These are phyloP conservation scores for Leucozona laternaria DNA, from an alignment of 2,888 invertebrate species.

Conservation along the genomic window DNA sequence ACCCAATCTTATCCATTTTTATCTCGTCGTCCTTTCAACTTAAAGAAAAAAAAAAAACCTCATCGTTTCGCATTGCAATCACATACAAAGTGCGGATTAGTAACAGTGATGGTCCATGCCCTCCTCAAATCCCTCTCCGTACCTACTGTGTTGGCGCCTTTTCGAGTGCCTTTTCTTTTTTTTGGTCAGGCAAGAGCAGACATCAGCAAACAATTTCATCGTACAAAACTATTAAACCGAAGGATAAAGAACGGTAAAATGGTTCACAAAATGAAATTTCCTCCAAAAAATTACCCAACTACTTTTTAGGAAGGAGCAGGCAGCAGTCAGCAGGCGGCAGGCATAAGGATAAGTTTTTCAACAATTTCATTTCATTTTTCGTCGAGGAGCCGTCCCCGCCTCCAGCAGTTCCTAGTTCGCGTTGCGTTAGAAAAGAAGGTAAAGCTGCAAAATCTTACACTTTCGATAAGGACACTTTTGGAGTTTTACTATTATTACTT, in stretches of 20 bases:
- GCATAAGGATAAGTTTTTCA: slow-evolving; percentile 53
- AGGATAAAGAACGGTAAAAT: slow-evolving; percentile 46
- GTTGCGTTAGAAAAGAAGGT: slow-evolving; percentile 46
- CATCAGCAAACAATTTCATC: slow-evolving; percentile 68
- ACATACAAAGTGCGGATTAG: slow-evolving; percentile 75
- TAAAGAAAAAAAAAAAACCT: slow-evolving; percentile 28
- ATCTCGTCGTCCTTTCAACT: slow-evolving; percentile 43
- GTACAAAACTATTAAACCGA: slow-evolving; percentile 64
- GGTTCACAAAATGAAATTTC: slow-evolving; percentile 64
- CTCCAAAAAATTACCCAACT: slow-evolving; percentile 51
- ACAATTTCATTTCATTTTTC: slow-evolving; percentile 57
- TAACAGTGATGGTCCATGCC: slow-evolving; percentile 53
- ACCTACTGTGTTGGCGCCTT: not conserved
- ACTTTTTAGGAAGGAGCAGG: not conserved
- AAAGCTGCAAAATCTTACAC: slow-evolving; percentile 74
- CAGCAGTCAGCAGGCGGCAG: no score
- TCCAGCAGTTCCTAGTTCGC: not conserved
- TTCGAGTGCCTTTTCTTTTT: slow-evolving; percentile 5
- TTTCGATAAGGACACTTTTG: slow-evolving; percentile 75
- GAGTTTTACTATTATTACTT: slow-evolving; percentile 75
- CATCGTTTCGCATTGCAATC: slow-evolving; percentile 69
- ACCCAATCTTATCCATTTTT: slow-evolving; percentile 49
- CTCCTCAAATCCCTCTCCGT: not conserved
- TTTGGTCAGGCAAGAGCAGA: slow-evolving; percentile 30
- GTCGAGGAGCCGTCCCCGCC: not conserved